Percentiles rank a stretch among this genome's conserved stretches.
These are phyloP conservation scores for Apostichopus parvimensis DNA, from an alignment of 35 echinoderm and acorn worm genomes.

Conservation along the genomic window DNA sequence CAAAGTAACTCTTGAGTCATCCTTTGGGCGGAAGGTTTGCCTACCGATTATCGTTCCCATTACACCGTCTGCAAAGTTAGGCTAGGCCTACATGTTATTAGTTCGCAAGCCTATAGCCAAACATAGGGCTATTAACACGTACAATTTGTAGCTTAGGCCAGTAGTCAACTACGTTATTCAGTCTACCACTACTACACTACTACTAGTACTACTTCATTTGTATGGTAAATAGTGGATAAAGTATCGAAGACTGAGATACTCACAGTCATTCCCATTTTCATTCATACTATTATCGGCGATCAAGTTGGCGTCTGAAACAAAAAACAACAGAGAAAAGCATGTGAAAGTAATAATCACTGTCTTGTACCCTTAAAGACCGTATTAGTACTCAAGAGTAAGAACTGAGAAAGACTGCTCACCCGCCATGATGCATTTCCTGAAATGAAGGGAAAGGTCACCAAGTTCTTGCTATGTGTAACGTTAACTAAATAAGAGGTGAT, in stretches of 20 bases:
- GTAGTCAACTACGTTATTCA: background rate
- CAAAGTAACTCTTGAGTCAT: too few species aligned
- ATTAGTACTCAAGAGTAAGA: background rate
- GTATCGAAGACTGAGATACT: background rate
- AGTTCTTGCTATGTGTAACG: background rate
- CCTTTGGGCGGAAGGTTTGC: too few species aligned
- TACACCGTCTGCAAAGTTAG: too few species aligned
- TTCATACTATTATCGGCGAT: conserved; percentile 45
- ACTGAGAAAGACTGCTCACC: conserved; percentile 22
- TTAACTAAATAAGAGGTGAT: background rate
- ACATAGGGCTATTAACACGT: background rate
- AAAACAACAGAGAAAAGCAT: conserved; percentile 10
- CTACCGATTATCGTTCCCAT: too few species aligned
- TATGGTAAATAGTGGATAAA: background rate
- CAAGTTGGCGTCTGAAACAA: conserved; percentile 30
- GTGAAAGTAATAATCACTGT: background rate
- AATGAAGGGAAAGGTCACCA: conserved; percentile 11
- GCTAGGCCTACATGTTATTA: background rate
- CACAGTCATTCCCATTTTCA: conserved; percentile 32
- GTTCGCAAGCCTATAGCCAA: background rate
- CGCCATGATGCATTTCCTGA: conserved; percentile 50
- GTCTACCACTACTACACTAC: too few species aligned
- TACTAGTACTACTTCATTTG: background rate
- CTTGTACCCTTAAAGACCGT: background rate
- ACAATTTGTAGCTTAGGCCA: too few species aligned